Evolutionary conservation across 2,113 vertebrate genomes (phyloP).

Genomic region (Phycodurus eques): DNA sequence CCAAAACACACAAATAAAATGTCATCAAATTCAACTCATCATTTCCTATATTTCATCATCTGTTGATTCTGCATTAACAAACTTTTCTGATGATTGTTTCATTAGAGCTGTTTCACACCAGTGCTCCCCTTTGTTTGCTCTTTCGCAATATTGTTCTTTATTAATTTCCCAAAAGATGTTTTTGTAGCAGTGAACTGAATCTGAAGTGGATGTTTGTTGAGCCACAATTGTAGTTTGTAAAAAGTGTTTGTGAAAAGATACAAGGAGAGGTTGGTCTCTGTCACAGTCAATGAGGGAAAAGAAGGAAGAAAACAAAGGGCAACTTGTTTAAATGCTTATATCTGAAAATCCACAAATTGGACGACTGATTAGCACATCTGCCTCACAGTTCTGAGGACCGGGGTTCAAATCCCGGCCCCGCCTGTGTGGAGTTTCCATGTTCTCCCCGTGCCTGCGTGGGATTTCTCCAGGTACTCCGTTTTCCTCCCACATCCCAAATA

Average conservation of each 20-base stretch:
- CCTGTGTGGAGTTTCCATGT: no score
- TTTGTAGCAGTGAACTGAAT: slow-evolving; percentile 24
- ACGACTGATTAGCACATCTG: no score
- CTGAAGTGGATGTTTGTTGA: slow-evolving; percentile 25
- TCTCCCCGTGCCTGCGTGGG: no score
- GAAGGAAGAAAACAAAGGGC: neutral
- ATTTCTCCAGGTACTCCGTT: no score
- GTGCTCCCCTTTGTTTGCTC: neutral
- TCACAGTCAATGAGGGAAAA: slow-evolving; percentile 31
- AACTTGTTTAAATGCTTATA: neutral
- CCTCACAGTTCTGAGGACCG: no score
- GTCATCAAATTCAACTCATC: neutral
- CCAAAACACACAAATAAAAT: neutral
- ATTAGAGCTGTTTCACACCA: neutral
- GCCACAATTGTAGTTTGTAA: slow-evolving; percentile 42
- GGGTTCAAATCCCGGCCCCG: no score
- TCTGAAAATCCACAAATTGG: no score
- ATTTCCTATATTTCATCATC: no score
- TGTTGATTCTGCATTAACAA: slow-evolving; percentile 1
- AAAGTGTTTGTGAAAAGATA: slow-evolving; percentile 38
- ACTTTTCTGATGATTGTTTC: neutral
- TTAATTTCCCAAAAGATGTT: slow-evolving; percentile 25
- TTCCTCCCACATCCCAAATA: no score
- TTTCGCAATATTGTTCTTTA: neutral
- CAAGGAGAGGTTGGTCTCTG: slow-evolving; percentile 26